These are phyloP conservation scores for Bos indicus DNA, from an alignment of 2,113 vertebrate genomes.

Conservation along the genomic window DNA sequence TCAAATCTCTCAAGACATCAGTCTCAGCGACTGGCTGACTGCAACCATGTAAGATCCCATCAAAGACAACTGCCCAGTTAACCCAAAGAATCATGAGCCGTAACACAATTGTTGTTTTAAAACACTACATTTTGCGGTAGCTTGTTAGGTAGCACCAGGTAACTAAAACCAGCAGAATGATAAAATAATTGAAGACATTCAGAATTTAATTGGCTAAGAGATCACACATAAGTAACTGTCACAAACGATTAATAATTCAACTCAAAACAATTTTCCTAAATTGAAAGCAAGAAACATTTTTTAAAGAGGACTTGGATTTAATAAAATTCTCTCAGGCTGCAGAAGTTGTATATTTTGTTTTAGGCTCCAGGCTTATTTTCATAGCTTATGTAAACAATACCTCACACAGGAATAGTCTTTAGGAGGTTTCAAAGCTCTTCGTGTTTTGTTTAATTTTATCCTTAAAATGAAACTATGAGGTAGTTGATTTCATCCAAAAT, in stretches of 20 bases:
- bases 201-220: not conserved
- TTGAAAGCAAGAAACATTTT: not conserved
- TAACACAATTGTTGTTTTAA: not conserved
- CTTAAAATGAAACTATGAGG: not conserved
- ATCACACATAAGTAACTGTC: not conserved
- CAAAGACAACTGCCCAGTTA: not conserved
- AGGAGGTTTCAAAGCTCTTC: not conserved
- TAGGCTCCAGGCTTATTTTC: not conserved
- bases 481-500: not conserved
- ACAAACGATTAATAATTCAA: not conserved
- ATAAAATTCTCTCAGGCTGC: not conserved
- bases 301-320: not conserved
- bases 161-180: not conserved
- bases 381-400: not conserved
- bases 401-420: not conserved
- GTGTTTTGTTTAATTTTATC: not conserved
- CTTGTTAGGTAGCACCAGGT: not conserved
- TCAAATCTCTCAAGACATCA: not conserved
- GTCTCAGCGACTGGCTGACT: not conserved
- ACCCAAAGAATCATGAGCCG: not conserved
- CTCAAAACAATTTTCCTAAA: not conserved
- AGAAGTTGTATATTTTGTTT: not conserved
- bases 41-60: not conserved
- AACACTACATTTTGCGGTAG: not conserved
- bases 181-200: not conserved